Evolutionary conservation across 2,797 vertebrate species (phyloP).

Genomic region (Poeciliopsis gracilis): DNA sequence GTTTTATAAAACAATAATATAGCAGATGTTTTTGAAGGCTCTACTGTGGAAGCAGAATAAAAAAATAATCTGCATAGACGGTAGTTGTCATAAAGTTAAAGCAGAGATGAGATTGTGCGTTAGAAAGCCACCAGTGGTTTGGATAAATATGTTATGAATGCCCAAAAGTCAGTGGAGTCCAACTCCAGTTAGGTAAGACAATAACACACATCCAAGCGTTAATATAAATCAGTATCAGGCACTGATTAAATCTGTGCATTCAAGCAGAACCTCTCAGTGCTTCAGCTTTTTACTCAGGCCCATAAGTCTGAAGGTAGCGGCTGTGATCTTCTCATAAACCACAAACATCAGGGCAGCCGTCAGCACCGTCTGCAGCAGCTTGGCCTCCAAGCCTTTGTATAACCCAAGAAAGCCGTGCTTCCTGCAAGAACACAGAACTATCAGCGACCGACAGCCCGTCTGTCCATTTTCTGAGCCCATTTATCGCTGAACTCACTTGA

Average conservation of each 20-base stretch:
- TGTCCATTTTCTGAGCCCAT: not conserved
- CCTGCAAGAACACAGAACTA: conserved; percentile 53
- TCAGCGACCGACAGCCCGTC: not conserved
- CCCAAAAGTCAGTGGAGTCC: conserved; percentile 3
- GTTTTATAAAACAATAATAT: not conserved
- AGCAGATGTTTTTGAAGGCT: not conserved
- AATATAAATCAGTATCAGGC: not conserved
- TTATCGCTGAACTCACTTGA: conserved; percentile 76
- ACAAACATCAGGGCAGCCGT: conserved; percentile 87
- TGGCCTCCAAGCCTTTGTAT: conserved; percentile 87
- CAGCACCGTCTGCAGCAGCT: conserved; percentile 85
- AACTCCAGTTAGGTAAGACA: not conserved
- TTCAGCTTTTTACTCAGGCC: conserved; percentile 77
- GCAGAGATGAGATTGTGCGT: not conserved
- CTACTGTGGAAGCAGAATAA: not conserved
- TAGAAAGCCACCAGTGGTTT: conserved; percentile 13
- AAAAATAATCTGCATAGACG: conserved; percentile 5
- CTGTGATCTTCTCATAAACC: conserved; percentile 84
- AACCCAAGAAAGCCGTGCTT: conserved; percentile 74
- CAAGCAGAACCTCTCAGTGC: conserved; percentile 41
- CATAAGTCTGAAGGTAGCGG: conserved; percentile 83
- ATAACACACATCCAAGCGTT: not conserved
- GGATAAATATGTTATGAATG: not conserved
- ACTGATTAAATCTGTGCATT: conserved; percentile 9
- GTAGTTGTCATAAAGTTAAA: conserved; percentile 18